Percentiles rank a stretch among this genome's conserved stretches.
Evolutionary conservation across 2,797 vertebrate species (phyloP).

Genomic region (Siniperca scherzeri): DNA sequence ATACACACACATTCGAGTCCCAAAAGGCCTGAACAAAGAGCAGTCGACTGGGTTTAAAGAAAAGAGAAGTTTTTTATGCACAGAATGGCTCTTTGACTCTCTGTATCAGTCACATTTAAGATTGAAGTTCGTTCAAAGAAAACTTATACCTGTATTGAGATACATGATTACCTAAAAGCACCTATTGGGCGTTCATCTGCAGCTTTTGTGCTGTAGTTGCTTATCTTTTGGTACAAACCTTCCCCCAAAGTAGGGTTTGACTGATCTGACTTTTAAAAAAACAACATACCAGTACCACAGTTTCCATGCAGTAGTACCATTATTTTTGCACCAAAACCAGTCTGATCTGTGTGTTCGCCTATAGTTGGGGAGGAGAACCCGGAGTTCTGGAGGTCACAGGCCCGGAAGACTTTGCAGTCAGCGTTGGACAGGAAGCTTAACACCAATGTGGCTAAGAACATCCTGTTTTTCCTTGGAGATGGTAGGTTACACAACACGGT

Average conservation of each 20-base stretch:
- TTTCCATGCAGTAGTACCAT: no score
- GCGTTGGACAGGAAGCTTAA: constrained; percentile 78
- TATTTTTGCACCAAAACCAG: background rate
- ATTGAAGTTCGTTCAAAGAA: constrained; percentile 27
- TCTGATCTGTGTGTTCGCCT: constrained; percentile 17
- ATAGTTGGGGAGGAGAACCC: constrained; percentile 85
- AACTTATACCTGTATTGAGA: constrained; percentile 4
- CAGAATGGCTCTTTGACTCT: background rate
- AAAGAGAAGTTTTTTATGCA: no score
- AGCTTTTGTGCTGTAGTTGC: constrained; percentile 3
- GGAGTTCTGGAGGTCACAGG: constrained; percentile 84
- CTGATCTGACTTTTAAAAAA: background rate
- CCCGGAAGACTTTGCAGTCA: constrained; percentile 71
- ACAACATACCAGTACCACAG: no score
- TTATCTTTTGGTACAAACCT: background rate
- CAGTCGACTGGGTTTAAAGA: background rate
- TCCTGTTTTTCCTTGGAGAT: constrained; percentile 86
- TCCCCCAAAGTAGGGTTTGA: background rate
- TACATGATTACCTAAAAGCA: background rate
- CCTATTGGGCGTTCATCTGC: constrained; percentile 15
- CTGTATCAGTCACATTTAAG: background rate
- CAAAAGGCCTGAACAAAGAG: constrained; percentile 23
- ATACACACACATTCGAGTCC: constrained; percentile 4
- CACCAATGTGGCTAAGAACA: constrained; percentile 85
- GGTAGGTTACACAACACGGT: constrained; percentile 68